A percentile compares a stretch with the other conserved stretches of the same genome.
Conservation (phyloP, 2,797 vertebrate species). For the Acanthiza pusilla region DNA sequence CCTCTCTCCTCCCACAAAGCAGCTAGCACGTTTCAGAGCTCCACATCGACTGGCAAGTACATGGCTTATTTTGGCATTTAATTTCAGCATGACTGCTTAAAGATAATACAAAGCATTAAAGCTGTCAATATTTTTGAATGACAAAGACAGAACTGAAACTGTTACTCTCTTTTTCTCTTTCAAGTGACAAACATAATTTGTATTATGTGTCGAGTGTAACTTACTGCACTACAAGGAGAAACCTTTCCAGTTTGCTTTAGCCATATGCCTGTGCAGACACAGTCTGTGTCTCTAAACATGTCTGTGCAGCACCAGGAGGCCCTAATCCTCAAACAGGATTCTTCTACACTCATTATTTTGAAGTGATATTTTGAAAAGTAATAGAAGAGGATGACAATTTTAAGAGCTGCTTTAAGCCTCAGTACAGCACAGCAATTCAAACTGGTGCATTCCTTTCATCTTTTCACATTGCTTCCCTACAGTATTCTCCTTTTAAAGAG, state of each 20-base stretch:
- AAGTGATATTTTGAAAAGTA: slow-evolving; percentile 18
- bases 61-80: slow-evolving; percentile 50
- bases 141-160: slow-evolving; percentile 22
- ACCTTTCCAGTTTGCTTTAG: background rate
- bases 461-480: background rate
- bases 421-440: background rate
- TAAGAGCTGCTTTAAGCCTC: background rate
- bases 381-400: background rate
- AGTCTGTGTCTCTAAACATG: background rate
- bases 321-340: background rate
- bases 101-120: slow-evolving; percentile 46
- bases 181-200: slow-evolving; percentile 31
- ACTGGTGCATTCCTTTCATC: background rate
- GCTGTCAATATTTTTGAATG: slow-evolving; percentile 51
- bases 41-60: slow-evolving; percentile 29
- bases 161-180: slow-evolving; percentile 35
- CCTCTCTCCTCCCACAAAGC: slow-evolving; percentile 44
- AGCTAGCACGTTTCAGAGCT: slow-evolving; percentile 26
- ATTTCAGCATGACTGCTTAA: slow-evolving; percentile 45
- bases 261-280: background rate
- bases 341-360: background rate
- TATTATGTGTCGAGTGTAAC: background rate
- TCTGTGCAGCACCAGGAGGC: background rate
- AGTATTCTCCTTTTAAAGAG: background rate
- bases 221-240: background rate